Conservation (phyloP, 2,797 vertebrate genomes). For the Psittacula derbiana region DNA sequence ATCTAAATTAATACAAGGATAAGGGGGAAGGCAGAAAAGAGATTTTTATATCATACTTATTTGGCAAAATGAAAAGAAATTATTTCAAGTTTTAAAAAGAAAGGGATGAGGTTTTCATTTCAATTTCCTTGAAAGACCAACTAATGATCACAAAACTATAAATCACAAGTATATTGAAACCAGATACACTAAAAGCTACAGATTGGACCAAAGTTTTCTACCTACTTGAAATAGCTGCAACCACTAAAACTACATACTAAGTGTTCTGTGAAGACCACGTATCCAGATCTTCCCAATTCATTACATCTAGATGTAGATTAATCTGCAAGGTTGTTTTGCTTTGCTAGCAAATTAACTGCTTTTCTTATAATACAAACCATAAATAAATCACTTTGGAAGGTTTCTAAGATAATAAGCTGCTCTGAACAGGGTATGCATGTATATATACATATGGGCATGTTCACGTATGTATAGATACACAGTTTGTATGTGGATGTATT, state of each 20-base stretch:
- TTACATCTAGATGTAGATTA: background rate
- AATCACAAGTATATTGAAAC: background rate
- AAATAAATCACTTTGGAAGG: background rate
- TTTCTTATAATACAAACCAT: background rate
- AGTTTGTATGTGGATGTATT: background rate
- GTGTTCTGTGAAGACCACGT: background rate
- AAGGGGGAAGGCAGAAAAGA: background rate
- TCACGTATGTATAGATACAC: background rate
- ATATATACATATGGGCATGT: fast-evolving
- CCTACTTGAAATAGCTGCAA: background rate
- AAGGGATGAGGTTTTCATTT: background rate
- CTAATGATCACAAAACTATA: background rate
- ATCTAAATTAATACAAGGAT: background rate
- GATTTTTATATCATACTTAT: background rate
- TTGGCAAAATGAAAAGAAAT: background rate
- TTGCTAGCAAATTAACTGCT: background rate
- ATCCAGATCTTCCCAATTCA: background rate
- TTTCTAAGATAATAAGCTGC: background rate
- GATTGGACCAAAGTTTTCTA: background rate
- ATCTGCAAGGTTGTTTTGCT: background rate
- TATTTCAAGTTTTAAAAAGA: background rate
- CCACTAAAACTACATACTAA: background rate
- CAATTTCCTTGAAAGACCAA: background rate
- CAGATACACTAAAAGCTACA: background rate
- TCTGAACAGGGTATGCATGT: background rate